Evolutionary conservation across 2,888 invertebrate genomes (phyloP).

Genomic region (Magallana nippona): DNA sequence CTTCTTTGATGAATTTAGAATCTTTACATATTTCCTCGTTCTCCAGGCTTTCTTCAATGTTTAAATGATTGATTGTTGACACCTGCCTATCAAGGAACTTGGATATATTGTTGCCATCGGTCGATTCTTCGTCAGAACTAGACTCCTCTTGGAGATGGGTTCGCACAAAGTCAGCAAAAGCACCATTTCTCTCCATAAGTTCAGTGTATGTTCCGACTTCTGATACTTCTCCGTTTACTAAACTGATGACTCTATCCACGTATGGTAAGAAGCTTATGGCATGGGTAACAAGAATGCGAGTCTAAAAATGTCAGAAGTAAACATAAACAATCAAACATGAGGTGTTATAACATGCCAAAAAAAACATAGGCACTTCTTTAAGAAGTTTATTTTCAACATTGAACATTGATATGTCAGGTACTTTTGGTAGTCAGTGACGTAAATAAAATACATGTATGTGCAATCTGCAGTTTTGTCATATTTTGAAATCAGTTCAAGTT

Average conservation of each 20-base stretch:
- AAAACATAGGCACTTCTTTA: no score
- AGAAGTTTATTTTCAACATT: no score
- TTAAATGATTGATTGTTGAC: not conserved
- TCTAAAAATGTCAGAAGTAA: conserved; percentile 63
- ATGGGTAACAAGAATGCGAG: conserved; percentile 79
- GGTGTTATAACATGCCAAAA: no score
- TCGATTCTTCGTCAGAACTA: not conserved
- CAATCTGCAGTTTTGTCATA: no score
- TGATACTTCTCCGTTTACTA: conserved; percentile 74
- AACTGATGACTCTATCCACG: conserved; percentile 76
- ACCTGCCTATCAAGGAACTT: not conserved
- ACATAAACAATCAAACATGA: no score
- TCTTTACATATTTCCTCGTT: conserved; percentile 5
- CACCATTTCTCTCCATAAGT: conserved; percentile 74
- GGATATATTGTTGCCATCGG: no score
- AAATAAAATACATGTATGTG: no score
- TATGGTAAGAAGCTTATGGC: conserved; percentile 78
- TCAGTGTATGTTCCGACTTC: conserved; percentile 76
- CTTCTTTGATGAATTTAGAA: conserved; percentile 87
- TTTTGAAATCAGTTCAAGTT: no score
- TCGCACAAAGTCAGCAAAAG: conserved; percentile 78
- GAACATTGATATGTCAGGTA: no score
- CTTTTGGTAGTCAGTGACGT: no score
- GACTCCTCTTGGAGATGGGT: conserved; percentile 72
- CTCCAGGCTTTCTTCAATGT: not conserved